Evolutionary conservation across 2,888 invertebrate genomes (phyloP), one percentile per base, ranked within the genome.

Genomic region (Cheilosia variabilis): DNA sequence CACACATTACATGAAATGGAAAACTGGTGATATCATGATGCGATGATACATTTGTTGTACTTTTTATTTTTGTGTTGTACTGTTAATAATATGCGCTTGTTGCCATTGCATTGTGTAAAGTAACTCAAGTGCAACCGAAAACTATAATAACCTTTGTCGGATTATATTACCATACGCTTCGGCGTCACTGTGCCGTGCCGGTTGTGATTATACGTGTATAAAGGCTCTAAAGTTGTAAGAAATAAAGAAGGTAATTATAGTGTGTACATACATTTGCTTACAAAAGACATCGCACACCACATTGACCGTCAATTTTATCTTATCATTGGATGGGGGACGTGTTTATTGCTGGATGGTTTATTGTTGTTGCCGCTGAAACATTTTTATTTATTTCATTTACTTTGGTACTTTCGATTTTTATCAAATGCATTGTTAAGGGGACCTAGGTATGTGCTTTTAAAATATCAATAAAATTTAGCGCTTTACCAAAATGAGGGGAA

Each of bases 51-150:
- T 57, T 76, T 53, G 19, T 27, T 53, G 47, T 71, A 22, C 17
- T n/a, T 57, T 10, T 62, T 62, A 9, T 27, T 27, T 73, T 31
- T 24, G 22, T 19, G 7, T 57, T 57, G 34, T 71, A 22, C 19
- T 58, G 43, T 27, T 53, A 72, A 66, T 71, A 58, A 71, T 65
- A 47, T 53, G 24, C 52, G 31, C 66, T 50, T 22, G 9, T 15
- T 37, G 37, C 55, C 37, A 66, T 82, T 82, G 71, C 37, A 62
- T 82, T 82, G 77, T 82, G 31, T 60, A 62, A 77, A 77, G 24
- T 60, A 72, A 77, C 58, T 53, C 77, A 82, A 77, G 65, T 82
- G 77, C 60, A 66, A 82, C 71, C 77, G 60, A 82, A 71, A 77
- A 66, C 60, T 82, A 60, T 71, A 57, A 60, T 65, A 71, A 72